Conservation (phyloP, 2,113 vertebrate genomes). For the cattle (Bos taurus) region ARS-UCD2.0 NC_037344.1:65955501-65956000, state of each 20-base stretch:
- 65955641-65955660: not conserved
- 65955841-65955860: not conserved
- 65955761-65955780: not conserved
- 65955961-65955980: not conserved
- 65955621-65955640: not conserved
- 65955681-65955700: not conserved
- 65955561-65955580: not conserved
- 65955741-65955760: not conserved
- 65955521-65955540: fast-evolving
- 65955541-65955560: not conserved
- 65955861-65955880: not conserved
- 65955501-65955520: not conserved
- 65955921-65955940: not conserved
- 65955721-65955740: not conserved
- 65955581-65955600: not conserved
- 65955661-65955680: not conserved
- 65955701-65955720: not conserved
- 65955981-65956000: not conserved
- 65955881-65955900: not conserved
- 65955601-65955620: not conserved
- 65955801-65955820: not conserved
- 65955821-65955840: not conserved
- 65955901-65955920: not conserved
- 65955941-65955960: not conserved
- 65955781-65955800: not conserved